Evolutionary conservation across 2,888 invertebrate species (phyloP).

Genomic region (Bombylius major): DNA sequence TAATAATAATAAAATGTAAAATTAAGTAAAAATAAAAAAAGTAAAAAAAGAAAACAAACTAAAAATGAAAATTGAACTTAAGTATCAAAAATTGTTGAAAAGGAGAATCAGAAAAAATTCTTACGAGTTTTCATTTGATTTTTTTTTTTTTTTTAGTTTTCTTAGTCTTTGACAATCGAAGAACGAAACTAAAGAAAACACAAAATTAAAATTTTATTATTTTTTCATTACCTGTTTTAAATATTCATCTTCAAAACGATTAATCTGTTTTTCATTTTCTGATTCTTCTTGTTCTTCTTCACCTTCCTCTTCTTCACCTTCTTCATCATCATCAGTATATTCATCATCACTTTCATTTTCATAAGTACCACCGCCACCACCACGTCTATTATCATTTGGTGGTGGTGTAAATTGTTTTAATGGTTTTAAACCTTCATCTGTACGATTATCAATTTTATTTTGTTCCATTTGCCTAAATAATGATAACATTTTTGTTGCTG

Average conservation of each 20-base stretch:
- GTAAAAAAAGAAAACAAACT: neutral
- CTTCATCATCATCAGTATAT: conserved; percentile 33
- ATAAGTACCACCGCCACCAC: conserved; percentile 38
- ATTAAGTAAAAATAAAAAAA: neutral
- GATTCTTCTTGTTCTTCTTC: conserved; percentile 32
- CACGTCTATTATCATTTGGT: conserved; percentile 46
- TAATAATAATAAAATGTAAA: neutral
- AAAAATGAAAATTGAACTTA: neutral
- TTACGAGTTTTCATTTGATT: too few relatives aligned
- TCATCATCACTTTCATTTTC: conserved; percentile 30
- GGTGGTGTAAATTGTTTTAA: conserved; percentile 84
- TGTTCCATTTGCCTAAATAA: conserved; percentile 85
- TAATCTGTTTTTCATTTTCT: conserved; percentile 21
- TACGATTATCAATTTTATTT: conserved; percentile 41
- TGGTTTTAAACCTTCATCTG: conserved; percentile 53
- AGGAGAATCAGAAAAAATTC: too few relatives aligned
- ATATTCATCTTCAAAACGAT: conserved; percentile 48
- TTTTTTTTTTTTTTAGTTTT: too few relatives aligned
- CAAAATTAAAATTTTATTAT: neutral
- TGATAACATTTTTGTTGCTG: conserved; percentile 73
- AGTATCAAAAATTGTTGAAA: too few relatives aligned
- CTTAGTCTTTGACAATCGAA: too few relatives aligned
- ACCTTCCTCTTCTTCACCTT: conserved; percentile 40
- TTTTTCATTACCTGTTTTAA: conserved; percentile 42
- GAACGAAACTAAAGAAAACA: too few relatives aligned